Evolutionary conservation across 2,888 invertebrate species (phyloP).

Genomic region (Brachyopa scutellaris): DNA sequence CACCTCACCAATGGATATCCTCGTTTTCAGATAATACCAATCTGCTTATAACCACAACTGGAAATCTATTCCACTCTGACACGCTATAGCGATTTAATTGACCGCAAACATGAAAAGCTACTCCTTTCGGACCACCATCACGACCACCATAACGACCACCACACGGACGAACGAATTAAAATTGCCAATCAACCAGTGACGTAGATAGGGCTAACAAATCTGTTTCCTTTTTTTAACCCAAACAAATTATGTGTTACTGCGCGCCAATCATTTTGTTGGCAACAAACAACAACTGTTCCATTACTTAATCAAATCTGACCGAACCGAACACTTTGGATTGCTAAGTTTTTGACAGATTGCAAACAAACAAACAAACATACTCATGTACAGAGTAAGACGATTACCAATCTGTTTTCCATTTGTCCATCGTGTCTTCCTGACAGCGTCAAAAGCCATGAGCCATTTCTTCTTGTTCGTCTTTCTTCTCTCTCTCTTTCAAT

Average conservation of each 20-base stretch:
- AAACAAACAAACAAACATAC: constrained; percentile 11
- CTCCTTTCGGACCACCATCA: constrained; percentile 14
- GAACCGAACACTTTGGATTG: constrained; percentile 55
- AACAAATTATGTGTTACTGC: no score
- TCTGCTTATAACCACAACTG: constrained; percentile 25
- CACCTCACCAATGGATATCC: no score
- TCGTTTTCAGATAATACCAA: constrained; percentile 21
- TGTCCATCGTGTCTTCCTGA: constrained; percentile 50
- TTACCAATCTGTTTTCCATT: constrained; percentile 64
- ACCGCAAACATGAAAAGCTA: constrained; percentile 59
- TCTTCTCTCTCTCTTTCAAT: constrained; percentile 16
- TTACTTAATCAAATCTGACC: constrained; percentile 67
- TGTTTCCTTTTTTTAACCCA: not conserved
- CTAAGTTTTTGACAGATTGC: constrained; percentile 67
- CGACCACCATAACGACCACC: not conserved
- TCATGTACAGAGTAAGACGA: not conserved
- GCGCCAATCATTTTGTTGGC: not conserved
- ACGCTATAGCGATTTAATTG: constrained; percentile 66
- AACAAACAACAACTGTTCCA: constrained; percentile 53
- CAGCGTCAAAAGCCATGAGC: constrained; percentile 32
- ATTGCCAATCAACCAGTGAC: constrained; percentile 59
- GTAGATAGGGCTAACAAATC: constrained; percentile 43
- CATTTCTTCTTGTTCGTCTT: constrained; percentile 12
- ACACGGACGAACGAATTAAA: constrained; percentile 38
- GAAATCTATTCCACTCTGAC: constrained; percentile 50